Base-by-base conservation (phyloP, 1,140 invertebrate species). In the Leptinotarsa undecemlineata region DNA sequence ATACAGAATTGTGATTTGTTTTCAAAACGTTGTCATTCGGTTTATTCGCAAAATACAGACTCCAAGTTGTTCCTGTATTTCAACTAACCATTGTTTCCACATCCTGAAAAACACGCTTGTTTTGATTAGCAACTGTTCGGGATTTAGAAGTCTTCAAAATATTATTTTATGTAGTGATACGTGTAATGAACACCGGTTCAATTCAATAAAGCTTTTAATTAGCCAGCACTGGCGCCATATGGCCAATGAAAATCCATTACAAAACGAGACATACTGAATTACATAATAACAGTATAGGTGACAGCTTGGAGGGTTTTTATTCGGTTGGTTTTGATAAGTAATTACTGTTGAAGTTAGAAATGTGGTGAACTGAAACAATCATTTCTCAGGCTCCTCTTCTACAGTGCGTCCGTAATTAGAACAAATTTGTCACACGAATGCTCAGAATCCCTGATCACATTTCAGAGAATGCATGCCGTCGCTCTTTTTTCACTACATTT, bases 281-380 rank as follows among this genome's bases (percentile, higher is more conserved):
- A 57, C 17, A 57, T 57, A 57, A 57, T 57, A n/a, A 57, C 51
- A 57, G 51, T 57, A 57, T 57, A 57, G 51, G 51, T 57, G 51
- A n/a, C 51, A 57, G 51, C 51, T 17, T 15, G n/a, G 0, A 57
- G 51, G 51, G 51, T 19, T 19, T 42, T 57, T 17, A 57, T 57
- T 57, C 51, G n/a, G 51, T 17, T 19, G 6, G n/a, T 57, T 57
- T n/a, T 57, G 51, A 57, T 17, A 57, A 14, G 3, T 19, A 57
- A 57, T 57, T n/a, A n/a, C n/a, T n/a, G n/a, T n/a, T 57, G n/a
- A 17, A 15, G 51, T 57, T 19, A 17, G 17, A 57, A 57, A 57
- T 15, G 51, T 15, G 14, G 17, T 17, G 14, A 2, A 57, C 6
- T n/a, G n/a, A 57, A n/a, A 15, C 17, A 57, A 57, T 57, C 0